phyloP scores from a whole-genome alignment of 2,888 invertebrate genomes.

The Pseudolycoriella hygida region DNA sequence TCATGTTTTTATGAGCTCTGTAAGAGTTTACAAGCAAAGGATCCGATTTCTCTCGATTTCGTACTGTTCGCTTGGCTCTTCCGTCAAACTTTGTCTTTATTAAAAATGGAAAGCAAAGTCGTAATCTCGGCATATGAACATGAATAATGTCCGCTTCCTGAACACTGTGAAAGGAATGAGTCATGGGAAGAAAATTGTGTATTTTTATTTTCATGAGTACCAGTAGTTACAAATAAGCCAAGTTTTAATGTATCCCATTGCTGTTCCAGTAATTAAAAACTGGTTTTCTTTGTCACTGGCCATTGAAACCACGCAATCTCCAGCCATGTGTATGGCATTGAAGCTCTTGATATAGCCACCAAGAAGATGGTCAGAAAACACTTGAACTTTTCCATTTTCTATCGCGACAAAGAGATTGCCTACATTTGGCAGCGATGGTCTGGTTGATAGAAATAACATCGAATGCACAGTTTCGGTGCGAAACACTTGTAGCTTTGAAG shows the following conservation, averaged over 20 bases:
- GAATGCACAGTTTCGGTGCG: conserved; percentile 42
- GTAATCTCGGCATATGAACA: conserved; percentile 41
- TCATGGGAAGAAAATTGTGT: neutral
- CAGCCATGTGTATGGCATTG: conserved; percentile 45
- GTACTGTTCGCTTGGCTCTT: conserved; percentile 44
- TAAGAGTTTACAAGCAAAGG: conserved; percentile 52
- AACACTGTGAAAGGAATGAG: conserved; percentile 14
- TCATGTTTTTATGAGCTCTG: conserved; percentile 48
- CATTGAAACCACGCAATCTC: conserved; percentile 41
- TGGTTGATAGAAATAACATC: conserved; percentile 44
- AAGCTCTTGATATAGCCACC: conserved; percentile 56
- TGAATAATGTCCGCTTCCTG: conserved; percentile 27
- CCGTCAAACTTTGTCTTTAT: conserved; percentile 47
- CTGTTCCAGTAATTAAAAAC: conserved; percentile 52
- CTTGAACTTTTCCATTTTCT: conserved; percentile 58
- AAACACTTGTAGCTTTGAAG: conserved; percentile 22
- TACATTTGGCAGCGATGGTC: conserved; percentile 33
- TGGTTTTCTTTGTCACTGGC: conserved; percentile 50
- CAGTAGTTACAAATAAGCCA: conserved; percentile 59
- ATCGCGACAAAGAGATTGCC: conserved; percentile 54
- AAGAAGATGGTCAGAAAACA: conserved; percentile 63
- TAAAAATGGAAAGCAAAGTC: conserved; percentile 54
- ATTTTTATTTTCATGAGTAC: too few relatives aligned
- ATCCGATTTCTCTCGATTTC: conserved; percentile 33
- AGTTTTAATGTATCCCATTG: conserved; percentile 59